phyloP scores from a whole-genome alignment of 1,140 invertebrate genomes.

The Drosophila watanabei region DNA sequence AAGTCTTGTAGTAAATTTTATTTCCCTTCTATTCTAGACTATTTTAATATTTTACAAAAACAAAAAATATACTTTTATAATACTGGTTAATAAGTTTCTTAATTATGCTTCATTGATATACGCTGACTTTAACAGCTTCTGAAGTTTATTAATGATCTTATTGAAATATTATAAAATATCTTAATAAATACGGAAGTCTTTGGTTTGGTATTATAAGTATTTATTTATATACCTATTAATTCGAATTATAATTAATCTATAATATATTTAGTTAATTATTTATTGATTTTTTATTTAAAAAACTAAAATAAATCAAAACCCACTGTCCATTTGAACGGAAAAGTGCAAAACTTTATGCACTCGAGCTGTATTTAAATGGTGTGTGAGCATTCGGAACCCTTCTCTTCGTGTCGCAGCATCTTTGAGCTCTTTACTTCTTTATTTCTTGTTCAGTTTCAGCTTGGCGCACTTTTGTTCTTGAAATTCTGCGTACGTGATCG shows the following conservation, averaged over 20 bases:
- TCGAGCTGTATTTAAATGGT: conserved; percentile 59
- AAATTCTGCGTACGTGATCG: conserved; percentile 63
- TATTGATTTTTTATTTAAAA: no score
- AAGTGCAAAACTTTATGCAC: conserved; percentile 54
- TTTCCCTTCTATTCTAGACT: not conserved
- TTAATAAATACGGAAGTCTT: not conserved
- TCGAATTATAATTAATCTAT: no score
- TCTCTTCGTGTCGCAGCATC: conserved; percentile 45
- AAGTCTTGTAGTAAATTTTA: not conserved
- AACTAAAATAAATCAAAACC: not conserved
- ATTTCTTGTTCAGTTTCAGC: conserved; percentile 4
- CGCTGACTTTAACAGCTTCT: not conserved
- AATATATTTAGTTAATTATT: not conserved
- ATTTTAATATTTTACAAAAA: not conserved
- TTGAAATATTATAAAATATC: not conserved
- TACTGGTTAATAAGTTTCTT: not conserved
- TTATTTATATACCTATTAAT: no score
- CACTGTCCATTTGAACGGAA: conserved; percentile 7
- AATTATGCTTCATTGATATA: not conserved
- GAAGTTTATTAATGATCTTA: not conserved
- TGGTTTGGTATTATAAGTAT: accelerated
- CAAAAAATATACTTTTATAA: not conserved
- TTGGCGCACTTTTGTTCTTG: conserved; percentile 50
- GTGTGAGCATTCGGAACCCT: conserved; percentile 45
- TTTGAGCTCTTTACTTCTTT: conserved; percentile 30